A percentile compares a stretch with the other conserved stretches of the same genome.
Conservation (phyloP, 1,140 invertebrate genomes). For the Drosophila fuyamai region DNA sequence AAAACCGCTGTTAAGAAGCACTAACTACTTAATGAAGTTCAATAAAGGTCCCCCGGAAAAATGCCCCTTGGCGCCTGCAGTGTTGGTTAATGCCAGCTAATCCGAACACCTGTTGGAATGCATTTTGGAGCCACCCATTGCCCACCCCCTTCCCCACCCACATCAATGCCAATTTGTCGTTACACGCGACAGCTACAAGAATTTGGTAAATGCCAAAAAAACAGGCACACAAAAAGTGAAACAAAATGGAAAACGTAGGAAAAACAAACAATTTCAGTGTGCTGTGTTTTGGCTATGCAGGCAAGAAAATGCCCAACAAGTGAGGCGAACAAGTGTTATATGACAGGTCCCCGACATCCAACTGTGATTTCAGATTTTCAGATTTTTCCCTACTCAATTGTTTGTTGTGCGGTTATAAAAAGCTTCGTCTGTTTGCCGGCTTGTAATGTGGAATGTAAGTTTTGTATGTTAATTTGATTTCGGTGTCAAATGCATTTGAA, state of each 20-base stretch:
- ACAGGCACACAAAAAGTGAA: not conserved
- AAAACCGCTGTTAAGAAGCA: not conserved
- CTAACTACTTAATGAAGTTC: not conserved
- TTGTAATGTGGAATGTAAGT: constrained; percentile 62
- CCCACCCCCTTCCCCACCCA: not conserved
- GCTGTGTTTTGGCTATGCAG: constrained; percentile 6
- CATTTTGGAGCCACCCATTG: not conserved
- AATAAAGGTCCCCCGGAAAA: not conserved
- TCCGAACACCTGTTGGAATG: constrained; percentile 32
- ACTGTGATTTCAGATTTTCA: constrained; percentile 55
- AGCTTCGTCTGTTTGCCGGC: constrained; percentile 22
- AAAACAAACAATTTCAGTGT: constrained; percentile 27
- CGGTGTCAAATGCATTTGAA: constrained; percentile 74
- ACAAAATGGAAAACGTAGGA: constrained; percentile 13
- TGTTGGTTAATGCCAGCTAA: constrained; percentile 6
- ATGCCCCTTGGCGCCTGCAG: not conserved
- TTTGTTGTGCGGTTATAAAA: constrained; percentile 37
- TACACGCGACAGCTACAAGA: constrained; percentile 31
- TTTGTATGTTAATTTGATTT: constrained; percentile 81
- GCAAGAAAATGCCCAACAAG: constrained; percentile 34
- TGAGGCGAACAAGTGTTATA: constrained; percentile 45
- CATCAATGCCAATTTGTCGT: constrained; percentile 35
- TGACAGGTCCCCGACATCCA: constrained; percentile 73
- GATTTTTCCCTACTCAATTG: constrained; percentile 20
- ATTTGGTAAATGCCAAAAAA: constrained; percentile 41